Percentiles rank a stretch among this genome's conserved stretches.
phyloP scores from a whole-genome alignment of 2,113 vertebrate genomes.

The Forbesichthys papilliferus region DNA sequence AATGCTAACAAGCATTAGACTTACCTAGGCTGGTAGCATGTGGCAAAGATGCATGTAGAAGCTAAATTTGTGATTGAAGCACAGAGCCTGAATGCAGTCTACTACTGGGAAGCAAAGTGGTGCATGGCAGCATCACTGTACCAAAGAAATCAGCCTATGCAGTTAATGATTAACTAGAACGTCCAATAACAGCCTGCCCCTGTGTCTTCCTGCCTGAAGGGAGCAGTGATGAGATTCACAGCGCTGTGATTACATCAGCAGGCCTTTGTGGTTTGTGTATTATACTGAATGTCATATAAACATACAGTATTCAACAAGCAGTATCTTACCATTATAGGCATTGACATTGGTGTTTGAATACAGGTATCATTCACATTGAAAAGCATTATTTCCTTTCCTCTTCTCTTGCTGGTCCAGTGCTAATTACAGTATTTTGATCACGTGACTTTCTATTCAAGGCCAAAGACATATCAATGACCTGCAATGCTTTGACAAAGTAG shows the following conservation, averaged over 20 bases:
- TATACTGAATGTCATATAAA: no score
- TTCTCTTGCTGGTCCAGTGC: slow-evolving; percentile 4
- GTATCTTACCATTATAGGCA: no score
- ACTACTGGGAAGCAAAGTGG: slow-evolving; percentile 55
- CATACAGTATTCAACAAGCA: no score
- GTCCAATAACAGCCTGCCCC: slow-evolving; percentile 30
- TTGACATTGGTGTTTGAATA: neutral
- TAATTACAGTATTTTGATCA: slow-evolving; percentile 41
- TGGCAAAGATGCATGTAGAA: slow-evolving; percentile 6
- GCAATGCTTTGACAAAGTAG: slow-evolving; percentile 41
- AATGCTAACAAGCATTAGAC: neutral
- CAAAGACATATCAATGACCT: slow-evolving; percentile 33
- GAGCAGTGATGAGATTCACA: slow-evolving; percentile 4
- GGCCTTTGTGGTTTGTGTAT: neutral
- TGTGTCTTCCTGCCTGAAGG: slow-evolving; percentile 22
- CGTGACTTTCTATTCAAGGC: slow-evolving; percentile 45
- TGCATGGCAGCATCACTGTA: slow-evolving; percentile 52
- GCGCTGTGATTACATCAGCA: neutral
- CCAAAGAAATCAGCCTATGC: slow-evolving; percentile 60
- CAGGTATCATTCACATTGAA: neutral
- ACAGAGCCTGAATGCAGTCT: slow-evolving; percentile 21
- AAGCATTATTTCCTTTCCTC: neutral
- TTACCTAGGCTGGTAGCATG: slow-evolving; percentile 57
- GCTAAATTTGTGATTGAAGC: slow-evolving; percentile 1
- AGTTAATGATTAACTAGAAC: slow-evolving; percentile 73